Evolutionary conservation across 2,888 invertebrate genomes (phyloP).

Genomic region (Caenorhabditis doughertyi): DNA sequence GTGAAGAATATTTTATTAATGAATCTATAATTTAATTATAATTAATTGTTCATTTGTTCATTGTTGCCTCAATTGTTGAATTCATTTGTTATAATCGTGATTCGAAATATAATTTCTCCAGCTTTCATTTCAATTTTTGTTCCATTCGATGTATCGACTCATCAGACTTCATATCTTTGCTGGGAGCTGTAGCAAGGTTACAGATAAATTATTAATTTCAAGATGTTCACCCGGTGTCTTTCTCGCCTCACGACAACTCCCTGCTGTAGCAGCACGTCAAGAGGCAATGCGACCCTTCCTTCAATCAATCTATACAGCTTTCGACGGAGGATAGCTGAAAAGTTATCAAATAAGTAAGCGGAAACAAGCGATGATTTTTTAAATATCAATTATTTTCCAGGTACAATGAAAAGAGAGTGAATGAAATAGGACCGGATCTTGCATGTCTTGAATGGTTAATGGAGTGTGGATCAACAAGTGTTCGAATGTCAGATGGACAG

Average conservation of each 20-base stretch:
- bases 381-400: conserved; percentile 54
- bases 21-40: too few species aligned
- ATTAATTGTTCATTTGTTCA: too few species aligned
- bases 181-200: too few species aligned
- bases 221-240: conserved; percentile 60
- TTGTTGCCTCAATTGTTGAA: too few species aligned
- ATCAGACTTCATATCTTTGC: too few species aligned
- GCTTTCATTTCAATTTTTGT: too few species aligned
- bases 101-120: too few species aligned
- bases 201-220: background rate
- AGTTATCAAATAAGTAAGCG: conserved; percentile 71
- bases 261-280: conserved; percentile 18
- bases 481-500: conserved; percentile 76
- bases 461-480: conserved; percentile 79
- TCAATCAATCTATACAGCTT: conserved; percentile 72
- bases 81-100: too few species aligned
- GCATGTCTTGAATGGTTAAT: conserved; percentile 82
- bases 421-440: conserved; percentile 79
- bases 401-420: conserved; percentile 74
- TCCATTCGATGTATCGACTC: too few species aligned
- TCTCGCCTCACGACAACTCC: conserved; percentile 25
- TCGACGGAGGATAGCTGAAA: conserved; percentile 73
- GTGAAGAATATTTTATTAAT: conserved; percentile 9
- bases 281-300: conserved; percentile 62
- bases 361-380: too few species aligned